These are phyloP conservation scores for zebrafish (Danio rerio) DNA, from an alignment of 2,113 vertebrate genomes.

Conservation along the genomic window GRCz12tu NC_133190.1:44570501-44571000, in stretches of 20 bases:
- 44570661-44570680: background rate
- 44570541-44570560: background rate
- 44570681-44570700: background rate
- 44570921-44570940: slow-evolving; percentile 56
- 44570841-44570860: slow-evolving; percentile 48
- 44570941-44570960: slow-evolving; percentile 59
- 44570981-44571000: background rate
- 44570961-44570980: slow-evolving; percentile 21
- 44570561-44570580: background rate
- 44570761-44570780: slow-evolving; percentile 45
- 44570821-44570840: slow-evolving; percentile 53
- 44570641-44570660: slow-evolving; percentile 6
- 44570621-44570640: slow-evolving; percentile 15
- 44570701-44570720: background rate
- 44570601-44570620: background rate
- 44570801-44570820: too few relatives aligned
- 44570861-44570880: slow-evolving; percentile 47
- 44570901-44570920: slow-evolving; percentile 54
- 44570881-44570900: slow-evolving; percentile 45
- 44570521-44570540: background rate
- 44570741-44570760: background rate
- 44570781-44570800: slow-evolving; percentile 43
- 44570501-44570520: too few relatives aligned
- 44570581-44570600: background rate
- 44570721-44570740: slow-evolving; percentile 18